Conservation (phyloP, 2,888 invertebrate genomes). For the Eupsilia transversa region DNA sequence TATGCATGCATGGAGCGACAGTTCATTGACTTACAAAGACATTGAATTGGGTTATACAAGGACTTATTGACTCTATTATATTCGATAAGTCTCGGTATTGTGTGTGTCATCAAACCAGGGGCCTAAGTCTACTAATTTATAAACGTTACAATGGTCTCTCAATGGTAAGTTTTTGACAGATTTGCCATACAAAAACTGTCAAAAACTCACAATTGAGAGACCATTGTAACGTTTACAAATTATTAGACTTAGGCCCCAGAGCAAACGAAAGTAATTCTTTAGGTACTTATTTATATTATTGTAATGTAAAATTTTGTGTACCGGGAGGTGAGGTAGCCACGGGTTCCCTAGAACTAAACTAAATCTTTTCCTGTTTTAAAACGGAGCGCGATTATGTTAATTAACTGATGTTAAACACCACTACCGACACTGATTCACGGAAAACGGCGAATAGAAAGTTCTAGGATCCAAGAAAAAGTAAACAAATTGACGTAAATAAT, state of each 20-base stretch:
- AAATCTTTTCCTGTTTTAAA: constrained; percentile 38
- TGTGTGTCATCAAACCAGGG: constrained; percentile 1
- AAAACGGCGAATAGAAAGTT: constrained; percentile 2
- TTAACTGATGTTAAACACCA: constrained; percentile 1
- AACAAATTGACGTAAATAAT: constrained; percentile 15
- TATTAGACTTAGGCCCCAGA: too few relatives aligned
- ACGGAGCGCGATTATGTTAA: constrained; percentile 11
- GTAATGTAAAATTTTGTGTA: constrained; percentile 24
- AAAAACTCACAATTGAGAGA: too few relatives aligned
- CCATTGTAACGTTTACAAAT: too few relatives aligned
- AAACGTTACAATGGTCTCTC: too few relatives aligned
- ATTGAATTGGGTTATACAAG: constrained; percentile 55
- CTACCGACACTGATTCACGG: constrained; percentile 18
- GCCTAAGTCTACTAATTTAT: too few relatives aligned
- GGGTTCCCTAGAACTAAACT: not conserved
- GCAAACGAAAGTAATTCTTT: constrained; percentile 9
- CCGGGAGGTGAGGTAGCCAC: not conserved
- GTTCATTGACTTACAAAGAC: constrained; percentile 63
- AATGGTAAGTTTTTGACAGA: too few relatives aligned
- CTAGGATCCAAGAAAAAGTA: constrained; percentile 15
- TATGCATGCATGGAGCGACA: constrained; percentile 48
- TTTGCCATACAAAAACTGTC: too few relatives aligned
- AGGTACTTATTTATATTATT: constrained; percentile 1
- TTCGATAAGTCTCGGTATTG: constrained; percentile 19
- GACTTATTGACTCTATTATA: constrained; percentile 52